Evolutionary conservation across 2,113 vertebrate species (phyloP).

Genomic region (Danionella cerebrum): DNA sequence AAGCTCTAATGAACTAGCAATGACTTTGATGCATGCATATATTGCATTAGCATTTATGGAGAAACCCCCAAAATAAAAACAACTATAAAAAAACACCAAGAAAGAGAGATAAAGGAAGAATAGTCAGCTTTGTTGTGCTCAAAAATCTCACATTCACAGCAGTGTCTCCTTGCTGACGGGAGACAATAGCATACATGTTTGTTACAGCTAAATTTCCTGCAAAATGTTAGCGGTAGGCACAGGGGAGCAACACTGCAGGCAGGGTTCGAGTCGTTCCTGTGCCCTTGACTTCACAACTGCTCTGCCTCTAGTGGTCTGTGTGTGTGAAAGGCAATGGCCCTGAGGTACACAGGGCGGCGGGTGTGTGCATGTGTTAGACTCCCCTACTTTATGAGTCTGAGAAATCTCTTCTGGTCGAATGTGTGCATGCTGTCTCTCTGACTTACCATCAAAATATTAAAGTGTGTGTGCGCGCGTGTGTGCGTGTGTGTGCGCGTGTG

Average conservation of each 20-base stretch:
- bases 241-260: conserved; percentile 22
- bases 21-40: conserved; percentile 8
- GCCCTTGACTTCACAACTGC: conserved; percentile 33
- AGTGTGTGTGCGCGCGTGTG: neutral
- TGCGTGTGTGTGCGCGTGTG: neutral
- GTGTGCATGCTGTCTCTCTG: conserved; percentile 14
- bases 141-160: conserved; percentile 1
- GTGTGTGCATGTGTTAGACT: conserved; percentile 19
- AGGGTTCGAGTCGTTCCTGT: conserved; percentile 24
- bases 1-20: neutral
- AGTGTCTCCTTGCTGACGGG: conserved; percentile 17
- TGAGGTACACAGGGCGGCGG: neutral
- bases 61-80: conserved; percentile 2
- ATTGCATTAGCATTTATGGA: neutral
- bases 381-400: neutral
- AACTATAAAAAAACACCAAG: neutral
- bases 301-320: neutral
- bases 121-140: neutral
- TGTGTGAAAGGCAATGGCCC: neutral
- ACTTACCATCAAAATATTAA: conserved; percentile 1
- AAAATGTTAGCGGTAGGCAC: conserved; percentile 30
- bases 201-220: conserved; percentile 28
- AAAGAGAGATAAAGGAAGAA: neutral
- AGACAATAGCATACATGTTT: neutral
- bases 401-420: conserved; percentile 1